phyloP scores from a whole-genome alignment of 2,113 vertebrate genomes.

The Coreoperca whiteheadi region DNA sequence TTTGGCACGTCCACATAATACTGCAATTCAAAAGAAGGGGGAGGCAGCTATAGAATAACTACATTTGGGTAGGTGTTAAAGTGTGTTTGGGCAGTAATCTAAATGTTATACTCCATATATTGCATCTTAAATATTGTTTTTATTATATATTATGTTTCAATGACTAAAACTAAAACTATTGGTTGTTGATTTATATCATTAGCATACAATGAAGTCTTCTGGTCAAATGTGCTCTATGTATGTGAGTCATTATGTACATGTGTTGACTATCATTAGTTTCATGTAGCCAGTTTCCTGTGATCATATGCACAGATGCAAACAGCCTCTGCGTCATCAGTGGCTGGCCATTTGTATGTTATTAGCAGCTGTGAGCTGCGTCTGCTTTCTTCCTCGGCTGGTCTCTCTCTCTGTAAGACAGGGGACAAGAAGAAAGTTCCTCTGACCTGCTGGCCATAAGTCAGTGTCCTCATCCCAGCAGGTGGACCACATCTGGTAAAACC shows the following conservation, averaged over 20 bases:
- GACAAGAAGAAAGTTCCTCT: conserved; percentile 43
- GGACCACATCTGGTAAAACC: conserved; percentile 72
- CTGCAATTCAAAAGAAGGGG: background rate
- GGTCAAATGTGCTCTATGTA: background rate
- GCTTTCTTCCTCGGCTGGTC: conserved; percentile 7
- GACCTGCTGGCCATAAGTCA: conserved; percentile 59
- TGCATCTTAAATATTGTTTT: background rate
- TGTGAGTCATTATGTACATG: background rate
- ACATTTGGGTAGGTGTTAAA: background rate
- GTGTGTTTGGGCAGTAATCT: background rate
- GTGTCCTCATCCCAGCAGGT: conserved; percentile 68
- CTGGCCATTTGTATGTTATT: conserved; percentile 48
- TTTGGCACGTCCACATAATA: background rate
- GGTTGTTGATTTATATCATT: background rate
- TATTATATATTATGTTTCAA: background rate
- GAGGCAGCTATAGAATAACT: background rate
- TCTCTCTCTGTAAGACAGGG: conserved; percentile 5
- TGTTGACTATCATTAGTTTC: conserved; percentile 26
- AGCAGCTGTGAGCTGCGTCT: conserved; percentile 41
- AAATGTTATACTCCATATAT: background rate
- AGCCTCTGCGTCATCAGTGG: conserved; percentile 31
- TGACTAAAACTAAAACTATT: background rate
- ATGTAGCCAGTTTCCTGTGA: conserved; percentile 5
- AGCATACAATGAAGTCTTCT: background rate
- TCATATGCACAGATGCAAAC: conserved; percentile 26